These are phyloP conservation scores for Laticauda laticaudata DNA, from an alignment of 2,113 vertebrate genomes.

Conservation along the genomic window DNA sequence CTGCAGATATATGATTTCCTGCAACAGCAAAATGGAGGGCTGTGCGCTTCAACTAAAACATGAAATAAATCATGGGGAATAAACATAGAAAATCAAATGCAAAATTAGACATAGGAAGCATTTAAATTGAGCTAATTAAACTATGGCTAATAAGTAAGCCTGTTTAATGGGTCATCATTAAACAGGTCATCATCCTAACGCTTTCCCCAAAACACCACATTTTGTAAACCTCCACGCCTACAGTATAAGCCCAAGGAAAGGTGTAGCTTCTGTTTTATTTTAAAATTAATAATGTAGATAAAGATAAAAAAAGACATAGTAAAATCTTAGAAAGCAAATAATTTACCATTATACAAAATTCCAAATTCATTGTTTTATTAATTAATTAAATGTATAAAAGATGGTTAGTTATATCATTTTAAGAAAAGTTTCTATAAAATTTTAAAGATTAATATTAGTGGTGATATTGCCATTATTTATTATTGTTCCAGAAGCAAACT, in stretches of 20 bases:
- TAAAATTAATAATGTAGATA: neutral
- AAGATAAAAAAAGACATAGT: neutral
- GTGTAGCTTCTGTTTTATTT: neutral
- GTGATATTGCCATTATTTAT: neutral
- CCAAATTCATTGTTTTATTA: neutral
- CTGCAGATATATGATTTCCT: constrained; percentile 71
- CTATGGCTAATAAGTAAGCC: neutral
- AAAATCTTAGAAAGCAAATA: neutral
- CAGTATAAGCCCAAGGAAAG: neutral
- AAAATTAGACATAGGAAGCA: neutral
- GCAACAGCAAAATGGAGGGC: constrained; percentile 87
- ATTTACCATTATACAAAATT: neutral
- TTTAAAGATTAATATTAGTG: neutral
- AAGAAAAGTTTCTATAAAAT: neutral
- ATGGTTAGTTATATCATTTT: neutral
- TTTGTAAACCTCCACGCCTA: neutral
- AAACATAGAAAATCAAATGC: neutral
- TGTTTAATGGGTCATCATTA: neutral
- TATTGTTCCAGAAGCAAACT: neutral
- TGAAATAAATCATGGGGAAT: constrained; percentile 19
- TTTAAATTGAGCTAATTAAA: neutral
- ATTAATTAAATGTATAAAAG: neutral
- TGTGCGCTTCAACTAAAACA: constrained; percentile 77
- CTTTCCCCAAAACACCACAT: neutral
- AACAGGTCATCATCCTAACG: neutral